phyloP scores from a whole-genome alignment of 1,140 invertebrate species.

The Diploscapter pachys region DNA sequence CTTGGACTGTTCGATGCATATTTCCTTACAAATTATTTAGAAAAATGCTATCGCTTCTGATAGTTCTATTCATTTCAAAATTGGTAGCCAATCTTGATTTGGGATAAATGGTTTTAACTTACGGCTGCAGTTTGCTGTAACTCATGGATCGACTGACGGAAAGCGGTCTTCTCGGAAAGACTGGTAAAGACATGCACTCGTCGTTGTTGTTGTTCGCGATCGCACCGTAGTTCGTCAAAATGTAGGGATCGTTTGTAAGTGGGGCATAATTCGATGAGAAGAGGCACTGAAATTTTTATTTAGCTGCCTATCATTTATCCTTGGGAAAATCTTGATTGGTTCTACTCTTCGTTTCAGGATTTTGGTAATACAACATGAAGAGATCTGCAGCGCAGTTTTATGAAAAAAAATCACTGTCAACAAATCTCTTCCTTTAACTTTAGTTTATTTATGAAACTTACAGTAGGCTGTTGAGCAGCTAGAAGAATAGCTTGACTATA shows the following conservation, averaged over 20 bases:
- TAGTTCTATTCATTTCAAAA: no score
- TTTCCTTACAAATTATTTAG: no score
- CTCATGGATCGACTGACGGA: no score
- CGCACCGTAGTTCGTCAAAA: conserved; percentile 17
- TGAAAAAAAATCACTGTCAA: conserved; percentile 6
- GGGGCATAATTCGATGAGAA: no score
- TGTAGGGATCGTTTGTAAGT: conserved; percentile 16
- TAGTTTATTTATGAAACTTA: conserved; percentile 21
- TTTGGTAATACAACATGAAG: conserved; percentile 30
- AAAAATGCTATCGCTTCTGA: no score
- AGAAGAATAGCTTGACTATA: conserved; percentile 71
- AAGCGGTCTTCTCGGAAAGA: no score
- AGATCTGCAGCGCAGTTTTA: conserved; percentile 27
- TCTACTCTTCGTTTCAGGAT: conserved; percentile 16
- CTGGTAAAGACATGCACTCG: no score
- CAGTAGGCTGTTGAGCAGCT: conserved; percentile 59
- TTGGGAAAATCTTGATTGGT: conserved; percentile 15
- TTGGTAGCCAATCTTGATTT: no score
- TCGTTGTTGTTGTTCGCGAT: no score
- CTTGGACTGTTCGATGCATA: conserved; percentile 11
- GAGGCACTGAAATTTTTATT: no score
- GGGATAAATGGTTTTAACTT: no score
- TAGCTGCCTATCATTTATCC: conserved; percentile 22
- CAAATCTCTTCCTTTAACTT: neutral
- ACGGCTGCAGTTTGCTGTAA: no score